Evolutionary conservation across 2,113 vertebrate species (phyloP).

Genomic region (Mormoops blainvillei): DNA sequence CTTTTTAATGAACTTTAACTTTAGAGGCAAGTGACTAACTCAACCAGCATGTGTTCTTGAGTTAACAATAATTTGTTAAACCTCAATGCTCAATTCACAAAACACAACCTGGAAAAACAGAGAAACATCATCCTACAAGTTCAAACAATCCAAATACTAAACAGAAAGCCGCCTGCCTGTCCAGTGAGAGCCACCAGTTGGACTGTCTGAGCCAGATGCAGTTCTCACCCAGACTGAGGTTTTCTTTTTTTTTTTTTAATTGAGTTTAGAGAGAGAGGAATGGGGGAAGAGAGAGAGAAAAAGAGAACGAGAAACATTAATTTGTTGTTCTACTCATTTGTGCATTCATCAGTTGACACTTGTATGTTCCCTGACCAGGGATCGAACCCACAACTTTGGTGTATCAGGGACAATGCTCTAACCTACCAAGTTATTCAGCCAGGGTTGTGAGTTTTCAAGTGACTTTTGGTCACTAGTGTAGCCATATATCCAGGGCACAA

Average conservation of each 20-base stretch:
- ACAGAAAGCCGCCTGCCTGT: not conserved
- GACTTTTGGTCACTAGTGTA: conserved; percentile 24
- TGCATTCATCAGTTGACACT: too few species aligned
- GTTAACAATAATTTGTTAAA: conserved; percentile 6
- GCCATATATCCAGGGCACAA: not conserved
- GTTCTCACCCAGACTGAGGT: not conserved
- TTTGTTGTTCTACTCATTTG: too few species aligned
- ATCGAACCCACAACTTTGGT: too few species aligned
- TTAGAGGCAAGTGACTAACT: not conserved
- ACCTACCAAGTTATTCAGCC: too few species aligned
- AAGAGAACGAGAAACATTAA: too few species aligned
- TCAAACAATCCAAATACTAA: not conserved
- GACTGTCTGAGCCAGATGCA: not conserved
- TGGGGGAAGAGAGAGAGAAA: too few species aligned
- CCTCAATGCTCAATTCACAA: not conserved
- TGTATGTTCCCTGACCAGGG: too few species aligned
- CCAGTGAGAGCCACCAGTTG: not conserved
- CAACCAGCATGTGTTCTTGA: not conserved
- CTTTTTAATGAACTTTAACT: conserved; percentile 17
- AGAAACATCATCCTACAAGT: conserved; percentile 22
- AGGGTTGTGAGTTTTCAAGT: conserved; percentile 12
- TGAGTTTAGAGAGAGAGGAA: too few species aligned
- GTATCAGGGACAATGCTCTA: too few species aligned
- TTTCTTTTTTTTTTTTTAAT: too few species aligned
- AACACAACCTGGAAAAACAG: not conserved